Percentiles rank a stretch among this genome's conserved stretches.
phyloP scores from a whole-genome alignment of 2,888 invertebrate genomes.

The Aphidius colemani region DNA sequence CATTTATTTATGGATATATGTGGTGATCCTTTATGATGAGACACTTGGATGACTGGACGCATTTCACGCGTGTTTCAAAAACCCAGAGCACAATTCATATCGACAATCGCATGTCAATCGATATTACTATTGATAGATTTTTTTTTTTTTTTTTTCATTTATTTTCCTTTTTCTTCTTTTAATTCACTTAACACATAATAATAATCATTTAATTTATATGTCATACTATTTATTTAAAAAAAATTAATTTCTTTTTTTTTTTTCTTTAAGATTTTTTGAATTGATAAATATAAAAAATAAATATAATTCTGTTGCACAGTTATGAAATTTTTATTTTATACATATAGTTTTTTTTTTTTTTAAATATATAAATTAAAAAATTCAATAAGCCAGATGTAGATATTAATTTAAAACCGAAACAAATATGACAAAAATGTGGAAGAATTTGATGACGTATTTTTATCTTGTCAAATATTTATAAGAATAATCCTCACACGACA shows the following conservation, averaged over 20 bases:
- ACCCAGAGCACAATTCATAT: slow-evolving; percentile 36
- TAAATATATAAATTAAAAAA: slow-evolving; percentile 14
- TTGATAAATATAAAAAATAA: no score
- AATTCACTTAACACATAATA: no score
- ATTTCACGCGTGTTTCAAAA: slow-evolving; percentile 32
- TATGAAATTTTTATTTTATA: no score
- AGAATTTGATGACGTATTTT: slow-evolving; percentile 16
- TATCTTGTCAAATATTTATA: slow-evolving; percentile 27
- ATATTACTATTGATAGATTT: slow-evolving; percentile 23
- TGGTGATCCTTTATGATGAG: slow-evolving; percentile 37
- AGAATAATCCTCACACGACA: slow-evolving; percentile 22
- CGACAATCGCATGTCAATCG: slow-evolving; percentile 33
- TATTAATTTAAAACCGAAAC: no score
- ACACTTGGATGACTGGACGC: slow-evolving; percentile 42
- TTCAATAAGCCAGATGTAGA: not conserved
- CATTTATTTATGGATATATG: no score
- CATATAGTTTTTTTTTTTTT: slow-evolving; percentile 2
- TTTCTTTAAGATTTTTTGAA: no score
- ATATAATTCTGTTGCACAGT: no score
- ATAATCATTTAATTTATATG: no score
- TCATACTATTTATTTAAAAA: no score
- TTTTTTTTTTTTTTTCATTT: slow-evolving; percentile 4
- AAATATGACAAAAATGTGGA: not conserved
- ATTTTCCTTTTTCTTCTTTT: no score
- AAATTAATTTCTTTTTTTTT: no score